These are phyloP conservation scores for Amphiprion percula DNA, from an alignment of 2,113 vertebrate genomes.

Conservation along the genomic window DNA sequence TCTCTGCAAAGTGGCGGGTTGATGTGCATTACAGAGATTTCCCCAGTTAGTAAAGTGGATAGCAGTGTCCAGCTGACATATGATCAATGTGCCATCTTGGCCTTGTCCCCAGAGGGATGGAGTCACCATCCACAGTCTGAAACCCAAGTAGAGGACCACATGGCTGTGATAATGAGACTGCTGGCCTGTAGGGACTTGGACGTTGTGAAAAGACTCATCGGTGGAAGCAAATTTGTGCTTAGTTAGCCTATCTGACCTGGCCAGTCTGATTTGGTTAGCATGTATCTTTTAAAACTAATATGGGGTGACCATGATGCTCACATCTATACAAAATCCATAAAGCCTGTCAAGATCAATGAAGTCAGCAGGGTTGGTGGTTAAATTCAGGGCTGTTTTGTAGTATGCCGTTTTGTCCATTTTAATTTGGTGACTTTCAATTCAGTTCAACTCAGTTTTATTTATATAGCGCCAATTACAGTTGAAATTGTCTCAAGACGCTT, in stretches of 20 bases:
- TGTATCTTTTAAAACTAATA: no score
- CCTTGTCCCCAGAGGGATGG: slow-evolving; percentile 33
- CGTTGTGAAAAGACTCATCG: slow-evolving; percentile 6
- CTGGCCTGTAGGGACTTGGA: slow-evolving; percentile 14
- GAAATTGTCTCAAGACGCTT: no score
- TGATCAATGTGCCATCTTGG: slow-evolving; percentile 59
- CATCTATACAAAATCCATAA: no score
- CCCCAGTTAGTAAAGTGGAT: slow-evolving; percentile 29
- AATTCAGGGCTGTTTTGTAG: no score
- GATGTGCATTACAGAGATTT: slow-evolving; percentile 14
- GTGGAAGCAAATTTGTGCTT: not conserved
- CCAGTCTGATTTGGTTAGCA: no score
- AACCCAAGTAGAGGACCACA: slow-evolving; percentile 66
- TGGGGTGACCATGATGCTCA: no score
- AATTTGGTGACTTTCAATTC: not conserved
- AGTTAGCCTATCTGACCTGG: not conserved
- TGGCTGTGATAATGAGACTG: slow-evolving; percentile 43
- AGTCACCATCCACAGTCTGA: slow-evolving; percentile 48
- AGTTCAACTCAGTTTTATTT: no score
- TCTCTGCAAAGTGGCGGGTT: slow-evolving; percentile 20
- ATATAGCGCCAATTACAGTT: no score
- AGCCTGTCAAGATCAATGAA: not conserved
- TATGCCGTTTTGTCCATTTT: not conserved
- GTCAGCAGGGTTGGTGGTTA: not conserved
- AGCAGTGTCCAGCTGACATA: slow-evolving; percentile 51